phyloP scores from a whole-genome alignment of 1,140 invertebrate genomes.

The Anoplophora glabripennis region DNA sequence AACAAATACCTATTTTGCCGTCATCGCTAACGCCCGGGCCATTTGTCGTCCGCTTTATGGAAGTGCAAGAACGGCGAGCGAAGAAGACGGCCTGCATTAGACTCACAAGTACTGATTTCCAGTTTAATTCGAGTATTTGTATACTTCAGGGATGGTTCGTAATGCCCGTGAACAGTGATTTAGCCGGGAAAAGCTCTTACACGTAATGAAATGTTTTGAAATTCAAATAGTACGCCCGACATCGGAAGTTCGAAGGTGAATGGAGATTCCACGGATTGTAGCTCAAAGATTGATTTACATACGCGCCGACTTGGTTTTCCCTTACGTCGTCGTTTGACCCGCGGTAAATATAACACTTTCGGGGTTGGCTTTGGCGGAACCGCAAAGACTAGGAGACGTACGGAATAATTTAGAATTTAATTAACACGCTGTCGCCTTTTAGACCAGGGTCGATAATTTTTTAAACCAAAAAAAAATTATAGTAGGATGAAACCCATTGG shows the following conservation, averaged over 20 bases:
- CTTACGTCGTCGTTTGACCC: no score
- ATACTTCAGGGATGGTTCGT: constrained; percentile 24
- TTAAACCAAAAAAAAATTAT: no score
- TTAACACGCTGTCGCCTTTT: no score
- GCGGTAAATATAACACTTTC: no score
- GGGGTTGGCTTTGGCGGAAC: no score
- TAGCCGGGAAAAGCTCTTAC: constrained; percentile 36
- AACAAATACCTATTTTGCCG: no score
- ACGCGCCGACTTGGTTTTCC: no score
- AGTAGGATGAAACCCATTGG: no score
- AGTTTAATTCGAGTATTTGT: constrained; percentile 33
- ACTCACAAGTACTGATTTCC: constrained; percentile 27
- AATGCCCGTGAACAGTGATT: constrained; percentile 34
- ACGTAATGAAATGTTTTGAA: constrained; percentile 40
- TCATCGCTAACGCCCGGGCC: no score
- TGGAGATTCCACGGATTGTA: constrained; percentile 29
- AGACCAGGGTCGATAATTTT: no score
- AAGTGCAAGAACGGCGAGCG: neutral
- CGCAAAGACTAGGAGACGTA: no score
- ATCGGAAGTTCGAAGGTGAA: constrained; percentile 32
- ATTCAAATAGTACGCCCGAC: constrained; percentile 30
- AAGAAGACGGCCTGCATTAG: neutral
- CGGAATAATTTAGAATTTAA: no score
- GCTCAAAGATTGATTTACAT: neutral
- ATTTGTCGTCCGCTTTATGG: neutral